Evolutionary conservation across 2,888 invertebrate species (phyloP).

Genomic region (Xestobium rufovillosum): DNA sequence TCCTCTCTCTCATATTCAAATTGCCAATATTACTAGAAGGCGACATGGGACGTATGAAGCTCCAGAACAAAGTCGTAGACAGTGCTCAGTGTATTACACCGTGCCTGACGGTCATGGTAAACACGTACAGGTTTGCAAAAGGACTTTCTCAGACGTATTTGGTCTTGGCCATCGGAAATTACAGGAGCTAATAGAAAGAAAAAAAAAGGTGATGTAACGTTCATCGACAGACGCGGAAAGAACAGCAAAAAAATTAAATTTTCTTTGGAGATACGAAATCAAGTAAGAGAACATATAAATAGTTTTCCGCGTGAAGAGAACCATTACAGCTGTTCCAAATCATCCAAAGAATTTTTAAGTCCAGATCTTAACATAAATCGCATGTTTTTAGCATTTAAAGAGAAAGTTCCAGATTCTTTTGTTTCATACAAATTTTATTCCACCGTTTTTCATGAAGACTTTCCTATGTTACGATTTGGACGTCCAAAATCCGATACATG

Average conservation of each 20-base stretch:
- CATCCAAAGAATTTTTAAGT: conserved; percentile 12
- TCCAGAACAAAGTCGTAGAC: conserved; percentile 16
- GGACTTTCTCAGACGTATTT: conserved; percentile 12
- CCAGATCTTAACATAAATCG: conserved; percentile 14
- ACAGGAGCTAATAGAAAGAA: conserved; percentile 10
- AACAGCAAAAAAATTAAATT: conserved; percentile 10
- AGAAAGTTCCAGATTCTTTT: conserved; percentile 16
- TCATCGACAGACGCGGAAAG: conserved; percentile 11
- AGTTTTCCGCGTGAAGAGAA: conserved; percentile 13
- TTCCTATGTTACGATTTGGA: conserved; percentile 19
- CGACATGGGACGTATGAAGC: conserved; percentile 9
- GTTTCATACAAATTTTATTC: conserved; percentile 19
- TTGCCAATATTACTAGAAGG: conserved; percentile 7
- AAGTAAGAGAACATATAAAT: conserved; percentile 11
- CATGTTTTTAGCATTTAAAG: conserved; percentile 12
- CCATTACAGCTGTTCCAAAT: conserved; percentile 11
- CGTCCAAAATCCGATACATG: conserved; percentile 17
- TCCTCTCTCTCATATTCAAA: conserved; percentile 14
- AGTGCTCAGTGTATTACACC: conserved; percentile 13
- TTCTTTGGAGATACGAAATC: conserved; percentile 12
- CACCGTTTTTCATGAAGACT: conserved; percentile 15
- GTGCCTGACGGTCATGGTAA: conserved; percentile 9
- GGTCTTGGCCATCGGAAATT: conserved; percentile 9
- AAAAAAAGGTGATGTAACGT: conserved; percentile 8
- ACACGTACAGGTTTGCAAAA: conserved; percentile 10